phyloP scores from a whole-genome alignment of 1,140 invertebrate species.

The Brachionus paranguensis region DNA sequence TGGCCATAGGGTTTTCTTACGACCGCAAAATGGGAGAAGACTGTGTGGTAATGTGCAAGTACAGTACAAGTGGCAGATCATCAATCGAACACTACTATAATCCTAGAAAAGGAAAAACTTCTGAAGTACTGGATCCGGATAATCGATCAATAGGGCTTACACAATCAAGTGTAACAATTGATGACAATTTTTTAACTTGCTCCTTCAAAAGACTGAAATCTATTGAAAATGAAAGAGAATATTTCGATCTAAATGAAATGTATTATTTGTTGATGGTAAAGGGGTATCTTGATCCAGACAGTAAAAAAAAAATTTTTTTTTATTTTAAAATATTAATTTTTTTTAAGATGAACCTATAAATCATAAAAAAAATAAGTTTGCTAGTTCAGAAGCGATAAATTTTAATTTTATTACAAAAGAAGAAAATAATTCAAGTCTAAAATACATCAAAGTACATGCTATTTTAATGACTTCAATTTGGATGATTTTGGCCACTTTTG shows the following conservation, averaged over 20 bases:
- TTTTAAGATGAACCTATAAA: not conserved
- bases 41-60: conserved; percentile 21
- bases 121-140: not conserved
- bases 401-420: not conserved
- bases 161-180: not conserved
- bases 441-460: not conserved
- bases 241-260: not conserved
- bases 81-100: conserved; percentile 6
- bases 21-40: conserved; percentile 30
- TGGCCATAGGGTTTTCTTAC: conserved; percentile 8
- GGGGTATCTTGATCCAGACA: not conserved
- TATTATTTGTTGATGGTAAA: not conserved
- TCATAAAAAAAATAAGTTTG: not conserved
- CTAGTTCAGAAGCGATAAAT: not conserved
- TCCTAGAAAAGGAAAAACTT: not conserved
- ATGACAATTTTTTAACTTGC: not conserved
- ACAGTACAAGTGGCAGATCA: not conserved
- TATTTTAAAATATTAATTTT: not conserved
- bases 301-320: not conserved
- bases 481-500: not conserved
- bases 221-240: not conserved
- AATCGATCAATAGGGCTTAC: not conserved
- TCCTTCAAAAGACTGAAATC: not conserved
- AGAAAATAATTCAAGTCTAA: not conserved
- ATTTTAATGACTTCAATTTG: conserved; percentile 3